phyloP scores from a whole-genome alignment of 2,797 vertebrate genomes.

The Eulemur albifrons region DNA sequence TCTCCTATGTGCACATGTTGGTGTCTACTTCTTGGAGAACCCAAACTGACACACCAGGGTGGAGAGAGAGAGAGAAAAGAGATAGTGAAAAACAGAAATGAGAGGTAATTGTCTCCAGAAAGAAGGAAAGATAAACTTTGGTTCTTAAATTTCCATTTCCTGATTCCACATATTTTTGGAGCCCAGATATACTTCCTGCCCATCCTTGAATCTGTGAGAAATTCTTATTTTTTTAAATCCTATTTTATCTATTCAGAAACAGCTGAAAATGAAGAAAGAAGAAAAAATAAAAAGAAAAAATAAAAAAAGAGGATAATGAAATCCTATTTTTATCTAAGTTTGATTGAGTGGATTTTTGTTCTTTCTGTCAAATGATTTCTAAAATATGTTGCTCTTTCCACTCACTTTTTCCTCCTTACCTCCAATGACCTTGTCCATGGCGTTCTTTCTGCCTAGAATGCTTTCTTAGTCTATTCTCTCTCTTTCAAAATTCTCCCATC shows the following conservation, averaged over 20 bases:
- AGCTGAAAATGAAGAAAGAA: too few relatives aligned
- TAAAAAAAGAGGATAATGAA: background rate
- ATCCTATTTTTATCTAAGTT: constrained; percentile 18
- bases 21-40: background rate
- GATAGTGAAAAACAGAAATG: background rate
- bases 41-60: background rate
- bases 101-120: background rate
- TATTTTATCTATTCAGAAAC: background rate
- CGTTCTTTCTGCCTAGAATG: background rate
- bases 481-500: constrained; percentile 4
- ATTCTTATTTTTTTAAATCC: background rate
- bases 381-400: background rate
- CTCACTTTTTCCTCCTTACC: background rate
- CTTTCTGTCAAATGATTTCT: background rate
- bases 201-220: background rate
- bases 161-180: background rate
- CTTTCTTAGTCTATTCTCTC: background rate
- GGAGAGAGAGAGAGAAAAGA: background rate
- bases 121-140: background rate
- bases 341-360: background rate
- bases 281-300: too few relatives aligned
- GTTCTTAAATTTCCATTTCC: background rate
- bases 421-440: background rate
- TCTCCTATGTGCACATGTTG: background rate
- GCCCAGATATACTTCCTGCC: background rate